Evolutionary conservation across 2,888 invertebrate species (phyloP), one percentile per base, ranked within the genome.

Genomic region (Pachymerium ferrugineum): DNA sequence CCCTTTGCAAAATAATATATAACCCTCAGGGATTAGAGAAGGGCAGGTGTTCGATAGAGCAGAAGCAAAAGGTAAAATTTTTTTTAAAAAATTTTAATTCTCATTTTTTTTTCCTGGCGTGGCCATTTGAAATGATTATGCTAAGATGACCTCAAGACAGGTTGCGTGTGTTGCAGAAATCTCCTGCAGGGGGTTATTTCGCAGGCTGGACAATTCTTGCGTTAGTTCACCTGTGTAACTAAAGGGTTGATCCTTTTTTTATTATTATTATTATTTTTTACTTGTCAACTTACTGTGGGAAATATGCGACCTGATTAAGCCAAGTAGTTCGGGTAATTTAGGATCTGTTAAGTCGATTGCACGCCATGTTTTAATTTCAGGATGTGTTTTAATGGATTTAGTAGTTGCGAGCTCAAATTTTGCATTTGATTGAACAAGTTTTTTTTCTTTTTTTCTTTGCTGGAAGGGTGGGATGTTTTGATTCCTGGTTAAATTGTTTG

Each of bases 241-340:
- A 19, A 25, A 5, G 25, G 19, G 22, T 47, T 19, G n/a, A n/a
- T n/a, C n/a, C n/a, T n/a, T n/a, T n/a, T n/a, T n/a, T n/a, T n/a
- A n/a, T n/a, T n/a, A n/a, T n/a, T n/a, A n/a, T n/a, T n/a, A n/a
- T n/a, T n/a, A n/a, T n/a, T 19, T 42, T 47, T 16, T 16, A 47
- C 54, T 54, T 54, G 54, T 22, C 54, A 54, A 54, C 54, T 54
- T 54, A 54, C 54, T 54, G 54, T 54, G 54, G 54, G 54, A 54
- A 54, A 54, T 54, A 54, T 54, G 54, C 25, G 54, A 54, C 54
- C 54, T 54, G 54, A 54, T 54, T 54, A 25, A 54, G 25, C 54
- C 22, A 25, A 54, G 54, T 54, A 54, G 25, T 28, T 8, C 8
- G 6, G 14, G 25, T 25, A 54, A 47, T 47, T 47, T 47, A 47